phyloP scores from a whole-genome alignment of 2,888 invertebrate species.

The Drosophila cyrtoloma region DNA sequence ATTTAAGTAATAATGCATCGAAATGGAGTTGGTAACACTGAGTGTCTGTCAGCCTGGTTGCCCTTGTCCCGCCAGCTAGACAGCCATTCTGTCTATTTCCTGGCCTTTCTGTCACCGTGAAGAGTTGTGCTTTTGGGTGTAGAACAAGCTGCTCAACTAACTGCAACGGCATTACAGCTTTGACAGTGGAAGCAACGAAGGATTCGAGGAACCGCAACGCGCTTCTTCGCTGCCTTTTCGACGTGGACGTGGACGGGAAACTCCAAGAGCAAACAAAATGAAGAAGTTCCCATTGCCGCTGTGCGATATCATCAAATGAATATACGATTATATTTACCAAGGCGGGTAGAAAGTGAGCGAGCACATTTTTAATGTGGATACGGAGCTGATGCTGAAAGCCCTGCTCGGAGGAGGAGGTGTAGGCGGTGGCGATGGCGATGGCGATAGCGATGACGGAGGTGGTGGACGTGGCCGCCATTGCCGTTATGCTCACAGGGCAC shows the following conservation, averaged over 20 bases:
- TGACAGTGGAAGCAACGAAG: constrained; percentile 8
- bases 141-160: constrained; percentile 73
- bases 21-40: constrained; percentile 42
- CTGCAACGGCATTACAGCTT: constrained; percentile 51
- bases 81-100: constrained; percentile 16
- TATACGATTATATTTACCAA: constrained; percentile 76
- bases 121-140: constrained; percentile 74
- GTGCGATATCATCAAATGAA: constrained; percentile 76
- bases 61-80: constrained; percentile 10
- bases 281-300: constrained; percentile 55
- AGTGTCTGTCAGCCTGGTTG: not conserved
- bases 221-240: constrained; percentile 38
- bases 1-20: constrained; percentile 60
- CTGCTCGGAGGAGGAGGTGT: not conserved
- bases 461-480: constrained; percentile 27
- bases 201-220: constrained; percentile 30
- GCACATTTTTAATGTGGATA: constrained; percentile 8
- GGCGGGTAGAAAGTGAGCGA: constrained; percentile 21
- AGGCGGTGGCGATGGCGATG: not conserved
- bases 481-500: constrained; percentile 36
- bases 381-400: not conserved
- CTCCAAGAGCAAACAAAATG: constrained; percentile 63
- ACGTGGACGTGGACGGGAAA: constrained; percentile 28
- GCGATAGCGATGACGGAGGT: not conserved
- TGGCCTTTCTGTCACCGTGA: constrained; percentile 27